Evolutionary conservation across 2,888 invertebrate genomes (phyloP), one percentile per base, ranked within the genome.

Genomic region (Diachrysia chrysitis): DNA sequence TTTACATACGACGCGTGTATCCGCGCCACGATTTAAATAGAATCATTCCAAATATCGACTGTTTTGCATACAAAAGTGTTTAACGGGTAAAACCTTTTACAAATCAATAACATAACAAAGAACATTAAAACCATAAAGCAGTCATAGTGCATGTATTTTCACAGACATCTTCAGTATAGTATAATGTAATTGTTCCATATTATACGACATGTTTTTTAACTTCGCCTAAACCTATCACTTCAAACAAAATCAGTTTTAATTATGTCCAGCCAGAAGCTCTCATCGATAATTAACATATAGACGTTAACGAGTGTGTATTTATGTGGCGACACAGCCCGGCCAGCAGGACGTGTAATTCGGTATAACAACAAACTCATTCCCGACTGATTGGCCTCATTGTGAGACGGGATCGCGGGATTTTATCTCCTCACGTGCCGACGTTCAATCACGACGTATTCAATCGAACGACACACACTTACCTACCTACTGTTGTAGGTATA

Each of bases 361-460:
- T 80, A 79, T 81, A 83, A 84, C 82, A 84, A 87, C 90, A 87
- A 87, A 86, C 87, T 87, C 85, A 85, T 85, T 85, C 84, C 82
- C 80, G 73, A 55, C 85, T 91, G 92, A 92, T 92, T 92, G 92
- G 84, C 82, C 82, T 87, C 87, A 91, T 92, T 92, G 92, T 92
- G 84, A 78, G 82, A 73, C 76, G 78, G 79, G 84, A 77, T 79
- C 84, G 83, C 82, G 81, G 71, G 76, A 76, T 81, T 79, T 83
- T 87, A 84, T 84, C 82, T 77, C 77, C 83, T 83, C 84, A 83
- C 87, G 85, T 84, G 73, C 81, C 83, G 69, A 63, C 73, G 81
- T 83, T 87, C 90, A 91, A 92, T 92, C 91, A 90, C 83, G 81
- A 73, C 79, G 83, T 83, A 91, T 91, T 91, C 91, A 90, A 83